Percentiles rank a stretch among this genome's conserved stretches.
Conservation (phyloP, 2,888 invertebrate species). For the Gisinianus flammeolus region DNA sequence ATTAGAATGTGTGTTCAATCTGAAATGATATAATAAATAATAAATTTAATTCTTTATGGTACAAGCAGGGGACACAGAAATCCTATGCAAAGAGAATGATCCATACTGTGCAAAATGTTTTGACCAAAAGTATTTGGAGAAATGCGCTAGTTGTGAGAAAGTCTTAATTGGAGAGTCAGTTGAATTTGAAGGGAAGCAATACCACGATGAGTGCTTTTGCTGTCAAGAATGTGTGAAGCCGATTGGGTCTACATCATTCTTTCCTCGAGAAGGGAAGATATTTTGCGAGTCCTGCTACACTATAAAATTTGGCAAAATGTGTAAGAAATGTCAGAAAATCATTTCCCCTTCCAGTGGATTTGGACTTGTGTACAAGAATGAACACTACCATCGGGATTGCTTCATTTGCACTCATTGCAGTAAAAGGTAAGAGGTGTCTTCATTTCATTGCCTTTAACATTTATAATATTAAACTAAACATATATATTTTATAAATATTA, state of each 20-base stretch:
- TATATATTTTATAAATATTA: too few species aligned
- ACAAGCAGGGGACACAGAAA: conserved; percentile 34
- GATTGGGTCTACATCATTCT: conserved; percentile 37
- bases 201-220: conserved; percentile 38
- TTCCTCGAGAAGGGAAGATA: conserved; percentile 39
- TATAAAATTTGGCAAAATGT: conserved; percentile 37
- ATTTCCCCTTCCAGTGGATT: conserved; percentile 34
- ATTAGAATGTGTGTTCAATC: background rate
- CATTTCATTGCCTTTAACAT: too few species aligned
- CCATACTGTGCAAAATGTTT: conserved; percentile 36
- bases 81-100: conserved; percentile 34
- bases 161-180: conserved; percentile 25
- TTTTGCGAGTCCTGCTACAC: conserved; percentile 39
- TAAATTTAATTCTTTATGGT: background rate
- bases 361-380: conserved; percentile 35
- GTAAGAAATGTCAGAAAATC: conserved; percentile 37
- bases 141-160: conserved; percentile 39
- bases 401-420: conserved; percentile 33
- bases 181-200: conserved; percentile 36
- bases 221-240: conserved; percentile 18
- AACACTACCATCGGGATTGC: conserved; percentile 41
- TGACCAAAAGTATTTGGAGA: conserved; percentile 37
- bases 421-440: too few species aligned
- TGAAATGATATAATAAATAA: background rate
- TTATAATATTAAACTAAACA: too few species aligned